Evolutionary conservation across 2,113 vertebrate species (phyloP), one percentile per base, ranked within the genome.

Genomic region (Burhinus oedicnemus): DNA sequence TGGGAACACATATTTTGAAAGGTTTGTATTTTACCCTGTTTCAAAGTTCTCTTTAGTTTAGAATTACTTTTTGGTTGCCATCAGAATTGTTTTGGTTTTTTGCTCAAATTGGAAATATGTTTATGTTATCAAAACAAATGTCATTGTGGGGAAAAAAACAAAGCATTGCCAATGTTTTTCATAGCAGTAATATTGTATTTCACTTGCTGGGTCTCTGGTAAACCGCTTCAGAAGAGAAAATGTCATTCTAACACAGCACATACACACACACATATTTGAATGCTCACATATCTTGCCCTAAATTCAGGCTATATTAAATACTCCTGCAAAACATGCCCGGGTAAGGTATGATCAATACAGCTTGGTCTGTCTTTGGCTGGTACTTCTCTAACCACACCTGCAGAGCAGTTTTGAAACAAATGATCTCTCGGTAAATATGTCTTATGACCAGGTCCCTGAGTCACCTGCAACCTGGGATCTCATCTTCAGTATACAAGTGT

Each of bases 81-180:
- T 87, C 60, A 90, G 23, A 85, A 80, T 85, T 88, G 51, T 42
- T 91, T 57, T 69, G 30, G 11, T 7, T 17, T 85, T 89, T 80
- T 89, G 38, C 32, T 83, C 62, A 80, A 83, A 79, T 58, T 79
- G 57, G 78, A 89, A 96, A 83, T 93, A 85, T 27, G 27, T 87
- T 92, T 89, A 32, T 83, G 26, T 80, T 93, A 66, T 88, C 94
- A 76, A 90, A 89, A 76, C 66, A 85, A 93, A 84, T 95, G 52
- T 71, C 45, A 7, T 65, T 90, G 27, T 69, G 75, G n/a, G n/a
- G 49, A 91, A 83, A 89, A 93, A 40, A 86, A 79, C 11, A 10
- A 70, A 95, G 45, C 44, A 58, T 51, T 93, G 65, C 36, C 57
- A 27, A 11, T 78, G 58, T 77, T 94, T 96, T 87, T 61, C 78